Conservation (phyloP, 2,888 invertebrate species). For the Drosophila dives region DNA sequence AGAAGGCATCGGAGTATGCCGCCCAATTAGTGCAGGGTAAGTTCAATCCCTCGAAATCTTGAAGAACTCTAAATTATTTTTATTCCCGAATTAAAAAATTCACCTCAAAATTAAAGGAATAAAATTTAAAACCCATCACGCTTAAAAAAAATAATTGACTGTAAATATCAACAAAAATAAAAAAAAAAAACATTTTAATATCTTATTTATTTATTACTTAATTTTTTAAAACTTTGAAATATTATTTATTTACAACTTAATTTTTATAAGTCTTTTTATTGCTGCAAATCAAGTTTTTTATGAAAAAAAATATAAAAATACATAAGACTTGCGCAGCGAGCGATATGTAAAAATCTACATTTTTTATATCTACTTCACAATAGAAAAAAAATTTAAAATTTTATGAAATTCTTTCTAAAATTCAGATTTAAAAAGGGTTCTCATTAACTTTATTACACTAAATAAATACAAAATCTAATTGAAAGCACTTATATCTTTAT, state of each 20-base stretch:
- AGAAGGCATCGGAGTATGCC: slow-evolving; percentile 85
- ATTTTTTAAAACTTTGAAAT: background rate
- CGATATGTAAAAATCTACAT: background rate
- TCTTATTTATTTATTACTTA: background rate
- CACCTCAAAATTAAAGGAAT: background rate
- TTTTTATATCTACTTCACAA: background rate
- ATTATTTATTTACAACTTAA: too few relatives aligned
- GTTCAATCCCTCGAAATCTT: slow-evolving; percentile 20
- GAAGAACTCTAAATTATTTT: background rate
- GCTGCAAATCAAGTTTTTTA: background rate
- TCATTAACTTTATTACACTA: background rate
- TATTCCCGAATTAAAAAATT: background rate
- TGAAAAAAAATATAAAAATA: background rate
- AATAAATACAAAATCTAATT: background rate
- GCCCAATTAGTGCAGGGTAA: slow-evolving; percentile 84
- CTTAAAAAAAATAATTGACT: background rate
- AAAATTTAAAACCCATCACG: background rate
- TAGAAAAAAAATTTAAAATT: background rate
- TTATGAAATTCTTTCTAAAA: background rate
- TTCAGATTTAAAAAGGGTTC: background rate
- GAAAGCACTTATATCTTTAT: background rate
- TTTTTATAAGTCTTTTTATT: too few relatives aligned
- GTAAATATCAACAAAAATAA: background rate
- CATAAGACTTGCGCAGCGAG: background rate
- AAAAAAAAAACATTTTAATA: background rate